These are phyloP conservation scores for Araneus ventricosus DNA, from an alignment of 1,140 invertebrate species.

Conservation along the genomic window DNA sequence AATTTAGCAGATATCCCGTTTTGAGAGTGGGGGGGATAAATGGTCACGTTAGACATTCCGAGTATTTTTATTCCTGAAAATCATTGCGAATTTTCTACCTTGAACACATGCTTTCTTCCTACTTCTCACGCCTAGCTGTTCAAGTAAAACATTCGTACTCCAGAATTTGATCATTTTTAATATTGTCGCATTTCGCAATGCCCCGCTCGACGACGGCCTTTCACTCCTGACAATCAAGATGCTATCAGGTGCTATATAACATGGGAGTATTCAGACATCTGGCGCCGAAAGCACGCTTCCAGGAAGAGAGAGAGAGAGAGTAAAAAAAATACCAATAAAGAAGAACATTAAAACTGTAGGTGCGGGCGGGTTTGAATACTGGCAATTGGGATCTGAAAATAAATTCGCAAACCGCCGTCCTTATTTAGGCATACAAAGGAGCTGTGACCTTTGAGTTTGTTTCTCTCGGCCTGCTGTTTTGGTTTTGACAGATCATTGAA, in stretches of 20 bases:
- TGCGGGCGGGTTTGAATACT: constrained; percentile 18
- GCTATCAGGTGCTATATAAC: constrained; percentile 55
- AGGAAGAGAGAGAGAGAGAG: neutral
- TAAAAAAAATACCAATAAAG: neutral
- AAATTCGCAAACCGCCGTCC: constrained; percentile 36
- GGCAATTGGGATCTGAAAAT: constrained; percentile 34
- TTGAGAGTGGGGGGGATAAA: too few species aligned
- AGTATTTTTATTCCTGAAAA: too few species aligned
- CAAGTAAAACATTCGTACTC: neutral
- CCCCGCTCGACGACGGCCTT: neutral
- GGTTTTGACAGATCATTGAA: constrained; percentile 56
- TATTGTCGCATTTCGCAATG: neutral
- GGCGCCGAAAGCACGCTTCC: constrained; percentile 38
- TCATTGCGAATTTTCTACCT: neutral
- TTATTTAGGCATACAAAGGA: constrained; percentile 67
- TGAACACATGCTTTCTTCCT: neutral
- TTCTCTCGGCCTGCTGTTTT: constrained; percentile 9
- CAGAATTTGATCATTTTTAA: neutral
- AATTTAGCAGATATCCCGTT: too few species aligned
- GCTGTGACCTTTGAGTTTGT: constrained; percentile 56
- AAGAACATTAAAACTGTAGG: constrained; percentile 36
- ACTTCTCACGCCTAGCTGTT: neutral
- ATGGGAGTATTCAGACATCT: constrained; percentile 27
- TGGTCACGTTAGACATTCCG: too few species aligned
- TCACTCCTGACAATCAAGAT: constrained; percentile 4